A percentile compares a stretch with the other conserved stretches of the same genome.
Conservation (phyloP, 2,797 vertebrate genomes). For the Pteronotus mesoamericanus region DNA sequence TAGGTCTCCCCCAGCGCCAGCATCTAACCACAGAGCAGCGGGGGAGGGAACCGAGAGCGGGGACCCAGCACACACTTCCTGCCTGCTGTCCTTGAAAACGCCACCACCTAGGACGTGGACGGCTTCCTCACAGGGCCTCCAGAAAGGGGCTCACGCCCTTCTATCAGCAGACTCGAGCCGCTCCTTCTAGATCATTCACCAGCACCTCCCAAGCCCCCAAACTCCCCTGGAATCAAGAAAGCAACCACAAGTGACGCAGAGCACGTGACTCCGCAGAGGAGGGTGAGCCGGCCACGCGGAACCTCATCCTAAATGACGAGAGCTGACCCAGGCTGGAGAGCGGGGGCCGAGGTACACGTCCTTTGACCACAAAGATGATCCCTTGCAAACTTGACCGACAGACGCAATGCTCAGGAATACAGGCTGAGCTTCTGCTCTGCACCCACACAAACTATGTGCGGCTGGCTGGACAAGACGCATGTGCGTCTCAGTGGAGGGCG, state of each 20-base stretch:
- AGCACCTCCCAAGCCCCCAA: neutral
- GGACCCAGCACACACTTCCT: neutral
- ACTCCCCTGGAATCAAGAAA: neutral
- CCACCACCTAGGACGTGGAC: neutral
- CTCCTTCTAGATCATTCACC: neutral
- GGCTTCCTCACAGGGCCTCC: neutral
- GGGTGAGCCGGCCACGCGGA: fast-evolving
- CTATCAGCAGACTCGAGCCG: fast-evolving
- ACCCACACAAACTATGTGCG: neutral
- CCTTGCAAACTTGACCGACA: too few species aligned
- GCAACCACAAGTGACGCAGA: neutral
- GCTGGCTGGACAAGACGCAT: neutral
- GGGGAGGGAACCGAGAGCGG: neutral
- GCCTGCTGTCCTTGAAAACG: neutral
- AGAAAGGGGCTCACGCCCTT: neutral
- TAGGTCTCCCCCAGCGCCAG: neutral
- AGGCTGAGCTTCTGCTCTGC: neutral
- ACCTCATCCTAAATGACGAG: neutral
- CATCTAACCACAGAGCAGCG: too few species aligned
- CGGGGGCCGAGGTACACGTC: too few species aligned
- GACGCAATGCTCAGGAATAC: neutral
- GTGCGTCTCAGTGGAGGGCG: neutral
- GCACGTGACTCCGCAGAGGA: neutral
- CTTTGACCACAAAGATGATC: too few species aligned
- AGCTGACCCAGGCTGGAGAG: too few species aligned